phyloP scores from a whole-genome alignment of 2,888 invertebrate species.

The Amphipyra berbera region DNA sequence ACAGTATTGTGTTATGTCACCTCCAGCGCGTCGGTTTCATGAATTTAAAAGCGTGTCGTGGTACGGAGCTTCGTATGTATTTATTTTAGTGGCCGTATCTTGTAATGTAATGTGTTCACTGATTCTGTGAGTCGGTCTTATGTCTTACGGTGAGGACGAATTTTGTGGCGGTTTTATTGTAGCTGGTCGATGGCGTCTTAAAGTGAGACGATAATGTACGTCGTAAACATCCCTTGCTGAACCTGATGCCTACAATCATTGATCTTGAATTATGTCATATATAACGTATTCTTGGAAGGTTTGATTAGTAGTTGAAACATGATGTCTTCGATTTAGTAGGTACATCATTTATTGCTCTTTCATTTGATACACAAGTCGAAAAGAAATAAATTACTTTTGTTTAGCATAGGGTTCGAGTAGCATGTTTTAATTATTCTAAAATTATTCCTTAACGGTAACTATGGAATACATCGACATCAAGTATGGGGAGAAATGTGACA shows the following conservation, averaged over 20 bases:
- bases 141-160: neutral
- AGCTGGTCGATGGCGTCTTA: neutral
- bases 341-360: too few species aligned
- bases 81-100: constrained; percentile 27
- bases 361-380: too few species aligned
- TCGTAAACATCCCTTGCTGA: constrained; percentile 14
- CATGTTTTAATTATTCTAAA: too few species aligned
- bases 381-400: too few species aligned
- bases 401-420: too few species aligned
- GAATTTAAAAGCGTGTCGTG: constrained; percentile 68
- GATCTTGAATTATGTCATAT: neutral
- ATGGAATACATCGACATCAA: too few species aligned
- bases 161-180: constrained; percentile 27
- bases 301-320: too few species aligned
- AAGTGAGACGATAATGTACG: constrained; percentile 4
- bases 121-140: constrained; percentile 12
- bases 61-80: constrained; percentile 42
- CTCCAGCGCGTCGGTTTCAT: constrained; percentile 65
- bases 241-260: neutral
- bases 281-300: too few species aligned
- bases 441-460: too few species aligned
- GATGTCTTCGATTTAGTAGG: too few species aligned
- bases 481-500: too few species aligned
- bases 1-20: constrained; percentile 74
- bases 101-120: constrained; percentile 18